Percentiles rank a stretch among this genome's conserved stretches.
phyloP scores from a whole-genome alignment of 2,797 vertebrate species.

The Coilia nasus region DNA sequence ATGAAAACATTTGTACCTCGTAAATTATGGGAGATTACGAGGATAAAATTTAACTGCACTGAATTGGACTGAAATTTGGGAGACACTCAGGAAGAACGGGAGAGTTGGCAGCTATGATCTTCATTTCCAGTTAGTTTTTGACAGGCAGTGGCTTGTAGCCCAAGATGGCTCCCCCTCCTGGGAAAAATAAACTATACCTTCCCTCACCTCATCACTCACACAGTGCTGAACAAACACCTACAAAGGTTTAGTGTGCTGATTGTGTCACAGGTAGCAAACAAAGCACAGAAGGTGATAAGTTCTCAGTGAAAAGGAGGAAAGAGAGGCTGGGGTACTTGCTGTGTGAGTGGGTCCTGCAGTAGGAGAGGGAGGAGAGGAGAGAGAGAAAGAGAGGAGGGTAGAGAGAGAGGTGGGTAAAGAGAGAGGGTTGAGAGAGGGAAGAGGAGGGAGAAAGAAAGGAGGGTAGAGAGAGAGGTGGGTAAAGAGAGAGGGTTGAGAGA shows the following conservation, averaged over 20 bases:
- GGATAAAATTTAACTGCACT: no score
- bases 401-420: neutral
- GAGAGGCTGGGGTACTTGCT: neutral
- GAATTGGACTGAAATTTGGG: no score
- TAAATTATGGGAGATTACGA: no score
- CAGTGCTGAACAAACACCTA: neutral
- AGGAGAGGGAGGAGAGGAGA: neutral
- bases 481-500: neutral
- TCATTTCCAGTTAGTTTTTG: no score
- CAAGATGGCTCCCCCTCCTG: no score
- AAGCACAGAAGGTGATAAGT: neutral
- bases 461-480: neutral
- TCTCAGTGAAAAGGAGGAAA: neutral
- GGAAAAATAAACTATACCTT: no score
- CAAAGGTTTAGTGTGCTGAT: neutral
- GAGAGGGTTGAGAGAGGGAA: neutral
- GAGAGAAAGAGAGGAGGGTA: neutral
- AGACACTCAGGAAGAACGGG: no score
- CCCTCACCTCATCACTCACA: neutral
- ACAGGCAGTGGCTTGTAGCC: no score
- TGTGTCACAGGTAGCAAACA: neutral
- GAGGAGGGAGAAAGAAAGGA: neutral
- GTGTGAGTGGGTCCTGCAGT: neutral
- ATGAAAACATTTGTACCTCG: no score
- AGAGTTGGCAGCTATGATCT: no score